Base-by-base conservation (phyloP, 2,797 vertebrate genomes). In the Sitta carolinensis region DNA sequence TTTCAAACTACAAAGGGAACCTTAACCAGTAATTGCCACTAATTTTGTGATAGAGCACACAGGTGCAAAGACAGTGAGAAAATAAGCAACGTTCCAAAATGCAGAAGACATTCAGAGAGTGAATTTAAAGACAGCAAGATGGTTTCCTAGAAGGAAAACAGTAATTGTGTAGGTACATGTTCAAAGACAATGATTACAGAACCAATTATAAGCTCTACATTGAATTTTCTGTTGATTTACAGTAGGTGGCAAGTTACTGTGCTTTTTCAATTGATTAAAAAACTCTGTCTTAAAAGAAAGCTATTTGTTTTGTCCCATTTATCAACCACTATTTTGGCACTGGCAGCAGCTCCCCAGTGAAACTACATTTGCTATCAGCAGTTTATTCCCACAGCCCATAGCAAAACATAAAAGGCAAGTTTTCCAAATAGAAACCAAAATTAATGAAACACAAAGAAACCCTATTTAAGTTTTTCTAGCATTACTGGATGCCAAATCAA, bases 1-100 rank as follows among this genome's bases (percentile, higher is more conserved):
- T 69, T 89, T 50, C 42, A 83, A 67, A 58, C n/a, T 84, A 79
- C 80, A 73, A 87, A 92, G 77, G 20, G 47, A 95, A 86, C 66
- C 43, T 92, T 55, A 82, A 54, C 48, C 90, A 85, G 26, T 45
- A 88, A 59, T 50, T 87, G 54, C 63, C 47, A 23, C 52, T 77
- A 87, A 62, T 93, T 93, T 91, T 30, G 10, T 75, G 67, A 76
- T 74, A 76, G 42, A 80, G 70, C 48, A 84, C 77, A 22, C 70
- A 69, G 84, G 79, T 96, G 93, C 42, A 79, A 79, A 64, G 74
- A 54, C 48, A 58, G 40, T 8, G 5, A 22, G 72, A 76, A 84
- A 82, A 80, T 0, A 73, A 57, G 47, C 52, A 11, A 67, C 63
- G 38, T 2, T 66, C 50, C 70, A 91, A 81, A 66, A 87, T 0